Conservation (phyloP, 2,797 vertebrate species). For the Lates japonicus region DNA sequence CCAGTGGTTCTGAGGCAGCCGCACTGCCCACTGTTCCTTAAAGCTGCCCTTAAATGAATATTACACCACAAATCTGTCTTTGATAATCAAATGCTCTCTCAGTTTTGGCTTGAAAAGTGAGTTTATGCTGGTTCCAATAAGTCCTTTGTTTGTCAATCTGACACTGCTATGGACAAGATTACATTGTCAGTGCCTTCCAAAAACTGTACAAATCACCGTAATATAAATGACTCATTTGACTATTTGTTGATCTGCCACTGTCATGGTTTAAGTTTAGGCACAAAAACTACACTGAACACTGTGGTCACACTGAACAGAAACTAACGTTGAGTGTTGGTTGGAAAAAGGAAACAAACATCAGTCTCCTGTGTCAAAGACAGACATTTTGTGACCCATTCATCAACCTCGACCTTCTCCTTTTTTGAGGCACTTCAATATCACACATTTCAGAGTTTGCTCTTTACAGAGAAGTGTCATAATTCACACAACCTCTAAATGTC, state of each 20-base stretch:
- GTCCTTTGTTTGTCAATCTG: not conserved
- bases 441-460: not conserved
- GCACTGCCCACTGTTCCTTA: conserved; percentile 5
- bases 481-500: not conserved
- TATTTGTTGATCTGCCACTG: not conserved
- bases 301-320: not conserved
- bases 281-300: not conserved
- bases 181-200: not conserved
- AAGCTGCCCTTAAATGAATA: conserved; percentile 11
- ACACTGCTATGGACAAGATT: not conserved
- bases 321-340: not conserved
- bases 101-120: not conserved
- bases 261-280: not conserved
- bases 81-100: not conserved
- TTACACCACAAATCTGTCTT: not conserved
- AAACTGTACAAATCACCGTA: not conserved
- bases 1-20: conserved; percentile 8
- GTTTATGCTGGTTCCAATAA: not conserved
- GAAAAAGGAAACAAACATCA: conserved; percentile 2
- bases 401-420: not conserved
- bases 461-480: not conserved
- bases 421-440: not conserved
- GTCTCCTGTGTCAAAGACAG: not conserved
- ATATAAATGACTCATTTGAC: not conserved
- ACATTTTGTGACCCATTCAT: conserved; percentile 3